Evolutionary conservation across 2,797 vertebrate genomes (phyloP), one percentile per base, ranked within the genome.

Genomic region (Crocidura indochinensis): DNA sequence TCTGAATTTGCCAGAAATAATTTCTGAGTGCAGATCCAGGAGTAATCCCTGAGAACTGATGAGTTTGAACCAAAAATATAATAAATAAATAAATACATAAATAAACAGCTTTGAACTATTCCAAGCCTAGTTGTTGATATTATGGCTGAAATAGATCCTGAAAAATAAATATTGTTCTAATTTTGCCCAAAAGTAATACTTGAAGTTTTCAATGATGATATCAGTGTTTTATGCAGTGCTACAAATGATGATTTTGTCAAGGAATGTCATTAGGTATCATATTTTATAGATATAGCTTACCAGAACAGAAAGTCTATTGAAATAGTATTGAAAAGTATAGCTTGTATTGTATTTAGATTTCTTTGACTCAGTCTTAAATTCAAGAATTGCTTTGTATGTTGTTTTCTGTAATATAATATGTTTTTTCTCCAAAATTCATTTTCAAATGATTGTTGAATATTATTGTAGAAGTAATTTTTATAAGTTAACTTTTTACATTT

Each of bases 181-280:
- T 38, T 38, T 68, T 87, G 10, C 46, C 71, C 38, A 69, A 84
- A 94, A 91, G 72, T n/a, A 87, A 38, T 2, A 83, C 8, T 29
- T 24, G 84, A 74, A 69, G 9, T 3, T 31, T 91, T 91, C 64
- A 12, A 7, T 46, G 27, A 65, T 92, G 56, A 2, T 51, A 56
- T 62, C 26, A 71, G 0, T 91, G 31, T 83, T 56, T 15, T 72
- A 65, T 29, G 62, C 19, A 77, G 27, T 38, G 9, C 60, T 93
- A 72, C 49, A 24, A 49, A 79, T 94, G 51, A 53, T 51, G 14
- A 11, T n/a, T 38, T 19, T 53, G 81, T 74, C 9, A 91, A 27
- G 12, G n/a, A 92, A 88, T 90, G 38, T 88, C 79, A 44, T 3
- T 19, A 72, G 46, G 14, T 76, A n/a, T 49, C 56, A 74, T 88